Conservation (phyloP, 37 sponge, comb jelly and placozoan genomes). For the Chondrilla cf. caribensis region DNA sequence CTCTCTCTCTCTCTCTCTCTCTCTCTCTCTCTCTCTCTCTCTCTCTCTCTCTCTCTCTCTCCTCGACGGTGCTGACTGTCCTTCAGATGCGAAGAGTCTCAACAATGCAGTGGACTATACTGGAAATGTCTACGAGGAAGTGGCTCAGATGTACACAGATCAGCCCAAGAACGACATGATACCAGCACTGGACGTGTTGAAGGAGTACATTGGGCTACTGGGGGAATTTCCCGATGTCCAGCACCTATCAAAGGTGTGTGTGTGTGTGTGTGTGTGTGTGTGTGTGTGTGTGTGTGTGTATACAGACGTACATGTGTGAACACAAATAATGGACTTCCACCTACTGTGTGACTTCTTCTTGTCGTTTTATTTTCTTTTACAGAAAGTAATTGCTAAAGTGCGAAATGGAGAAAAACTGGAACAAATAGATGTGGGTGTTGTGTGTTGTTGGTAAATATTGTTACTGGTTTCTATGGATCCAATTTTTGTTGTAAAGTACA, state of each 20-base stretch:
- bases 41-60: background rate
- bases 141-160: slow-evolving; percentile 53
- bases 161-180: slow-evolving; percentile 90
- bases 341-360: background rate
- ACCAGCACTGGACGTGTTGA: slow-evolving; percentile 74
- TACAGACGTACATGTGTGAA: background rate
- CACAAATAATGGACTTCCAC: background rate
- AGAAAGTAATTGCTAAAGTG: slow-evolving; percentile 69
- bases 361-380: background rate
- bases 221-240: slow-evolving; percentile 73
- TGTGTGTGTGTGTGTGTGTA: background rate
- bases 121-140: slow-evolving; percentile 49
- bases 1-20: slow-evolving; percentile 13
- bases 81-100: slow-evolving; percentile 60
- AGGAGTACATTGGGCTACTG: slow-evolving; percentile 91
- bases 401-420: slow-evolving; percentile 75
- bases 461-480: too few species aligned
- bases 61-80: too few species aligned
- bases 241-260: slow-evolving; percentile 7
- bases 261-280: background rate
- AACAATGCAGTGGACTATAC: slow-evolving; percentile 54
- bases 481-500: too few species aligned
- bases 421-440: too few species aligned
- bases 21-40: background rate
- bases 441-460: too few species aligned